These are phyloP conservation scores for Salpingus planirostris DNA, from an alignment of 2,888 invertebrate species.

Conservation along the genomic window DNA sequence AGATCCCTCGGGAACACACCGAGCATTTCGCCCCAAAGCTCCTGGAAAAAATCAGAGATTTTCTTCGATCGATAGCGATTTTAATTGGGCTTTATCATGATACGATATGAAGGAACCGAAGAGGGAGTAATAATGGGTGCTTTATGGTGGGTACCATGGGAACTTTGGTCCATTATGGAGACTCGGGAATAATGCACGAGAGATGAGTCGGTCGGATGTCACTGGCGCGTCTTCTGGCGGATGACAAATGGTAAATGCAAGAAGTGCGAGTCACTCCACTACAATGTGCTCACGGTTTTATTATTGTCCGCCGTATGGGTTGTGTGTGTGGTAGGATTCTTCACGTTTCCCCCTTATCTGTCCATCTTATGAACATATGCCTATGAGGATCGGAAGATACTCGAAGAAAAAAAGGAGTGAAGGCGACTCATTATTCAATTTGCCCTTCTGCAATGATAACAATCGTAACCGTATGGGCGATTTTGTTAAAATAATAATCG, in stretches of 20 bases:
- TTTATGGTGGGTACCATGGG: slow-evolving; percentile 13
- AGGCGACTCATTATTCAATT: no score
- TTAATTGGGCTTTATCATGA: no score
- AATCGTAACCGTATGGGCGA: no score
- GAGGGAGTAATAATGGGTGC: slow-evolving; percentile 6
- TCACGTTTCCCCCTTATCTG: slow-evolving; percentile 21
- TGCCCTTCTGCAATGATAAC: no score
- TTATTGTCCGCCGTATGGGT: no score
- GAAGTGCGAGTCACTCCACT: slow-evolving; percentile 36
- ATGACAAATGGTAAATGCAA: slow-evolving; percentile 41
- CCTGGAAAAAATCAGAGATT: slow-evolving; percentile 59
- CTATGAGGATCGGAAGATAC: no score
- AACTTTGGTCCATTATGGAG: slow-evolving; percentile 11
- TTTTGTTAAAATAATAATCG: no score
- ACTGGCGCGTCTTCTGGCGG: slow-evolving; percentile 36
- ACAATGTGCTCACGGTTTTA: slow-evolving; percentile 31
- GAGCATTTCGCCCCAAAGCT: slow-evolving; percentile 95
- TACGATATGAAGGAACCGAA: no score
- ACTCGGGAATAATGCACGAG: slow-evolving; percentile 25
- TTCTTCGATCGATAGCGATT: no score
- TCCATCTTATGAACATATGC: slow-evolving; percentile 21
- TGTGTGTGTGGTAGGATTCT: slow-evolving; percentile 29
- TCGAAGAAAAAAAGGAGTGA: no score
- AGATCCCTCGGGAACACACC: slow-evolving; percentile 87
- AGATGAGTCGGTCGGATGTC: slow-evolving; percentile 41